phyloP scores from a whole-genome alignment of 2,113 vertebrate genomes.

The Cheirogaleus medius region DNA sequence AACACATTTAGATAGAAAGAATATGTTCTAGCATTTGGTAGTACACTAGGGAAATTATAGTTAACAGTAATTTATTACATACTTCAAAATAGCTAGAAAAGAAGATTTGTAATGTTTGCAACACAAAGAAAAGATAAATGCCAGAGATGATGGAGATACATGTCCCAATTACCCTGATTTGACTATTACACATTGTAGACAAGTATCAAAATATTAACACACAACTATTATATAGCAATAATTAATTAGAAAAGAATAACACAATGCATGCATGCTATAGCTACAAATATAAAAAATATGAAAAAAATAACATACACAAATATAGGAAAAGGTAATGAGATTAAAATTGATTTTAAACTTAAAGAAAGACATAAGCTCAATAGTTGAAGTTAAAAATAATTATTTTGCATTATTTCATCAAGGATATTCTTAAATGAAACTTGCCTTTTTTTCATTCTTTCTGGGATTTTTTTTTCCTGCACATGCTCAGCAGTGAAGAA shows the following conservation, averaged over 20 bases:
- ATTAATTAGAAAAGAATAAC: neutral
- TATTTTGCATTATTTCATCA: neutral
- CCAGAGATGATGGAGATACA: neutral
- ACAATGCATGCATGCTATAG: neutral
- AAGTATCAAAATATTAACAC: neutral
- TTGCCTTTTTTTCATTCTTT: neutral
- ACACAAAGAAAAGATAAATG: neutral
- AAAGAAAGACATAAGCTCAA: neutral
- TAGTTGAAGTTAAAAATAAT: too few relatives aligned
- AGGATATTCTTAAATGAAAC: neutral
- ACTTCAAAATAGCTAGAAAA: neutral
- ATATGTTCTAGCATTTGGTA: neutral
- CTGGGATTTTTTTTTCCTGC: too few relatives aligned
- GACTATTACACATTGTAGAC: neutral
- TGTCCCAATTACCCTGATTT: neutral
- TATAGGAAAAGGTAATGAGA: neutral
- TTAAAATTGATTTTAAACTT: neutral
- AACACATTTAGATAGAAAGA: too few relatives aligned
- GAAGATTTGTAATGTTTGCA: neutral
- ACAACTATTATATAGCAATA: neutral
- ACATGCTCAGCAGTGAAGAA: neutral
- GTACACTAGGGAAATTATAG: neutral
- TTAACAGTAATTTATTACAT: neutral
- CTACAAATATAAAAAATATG: neutral
- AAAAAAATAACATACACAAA: neutral